Conservation (phyloP, 2,888 invertebrate species). For the Teleogryllus oceanicus region DNA sequence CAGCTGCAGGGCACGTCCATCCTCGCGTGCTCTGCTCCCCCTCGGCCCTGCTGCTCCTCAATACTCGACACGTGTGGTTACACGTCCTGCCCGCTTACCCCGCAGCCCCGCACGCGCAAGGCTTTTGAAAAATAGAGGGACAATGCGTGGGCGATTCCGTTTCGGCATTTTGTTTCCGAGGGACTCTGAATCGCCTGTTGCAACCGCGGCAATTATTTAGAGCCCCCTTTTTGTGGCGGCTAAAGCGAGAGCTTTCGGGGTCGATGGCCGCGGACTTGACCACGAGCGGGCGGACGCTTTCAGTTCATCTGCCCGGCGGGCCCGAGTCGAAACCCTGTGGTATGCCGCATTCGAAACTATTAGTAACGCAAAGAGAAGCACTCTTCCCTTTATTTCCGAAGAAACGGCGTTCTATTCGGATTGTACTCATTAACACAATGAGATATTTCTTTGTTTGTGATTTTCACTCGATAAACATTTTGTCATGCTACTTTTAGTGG, state of each 20-base stretch:
- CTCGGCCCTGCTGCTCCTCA: not conserved
- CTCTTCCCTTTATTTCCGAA: no score
- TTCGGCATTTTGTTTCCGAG: not conserved
- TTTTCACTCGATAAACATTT: no score
- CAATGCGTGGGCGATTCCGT: slow-evolving; percentile 18
- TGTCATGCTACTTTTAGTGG: no score
- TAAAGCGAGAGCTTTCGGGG: slow-evolving; percentile 5
- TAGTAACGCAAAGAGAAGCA: no score
- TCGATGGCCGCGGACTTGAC: not conserved
- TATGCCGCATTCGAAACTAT: not conserved
- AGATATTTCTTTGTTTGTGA: no score
- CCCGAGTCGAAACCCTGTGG: not conserved
- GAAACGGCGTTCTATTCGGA: no score
- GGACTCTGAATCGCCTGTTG: not conserved
- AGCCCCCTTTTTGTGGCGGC: not conserved
- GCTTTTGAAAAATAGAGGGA: not conserved
- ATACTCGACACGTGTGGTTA: not conserved
- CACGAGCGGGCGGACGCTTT: no score
- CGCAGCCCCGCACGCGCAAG: not conserved
- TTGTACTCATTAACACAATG: no score
- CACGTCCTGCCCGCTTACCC: not conserved
- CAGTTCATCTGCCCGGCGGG: no score
- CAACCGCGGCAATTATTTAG: slow-evolving; percentile 18
- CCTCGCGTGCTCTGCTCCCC: not conserved
- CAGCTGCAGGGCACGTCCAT: no score